Conservation (phyloP, 2,797 vertebrate species). For the Hoplostethus mediterraneus region DNA sequence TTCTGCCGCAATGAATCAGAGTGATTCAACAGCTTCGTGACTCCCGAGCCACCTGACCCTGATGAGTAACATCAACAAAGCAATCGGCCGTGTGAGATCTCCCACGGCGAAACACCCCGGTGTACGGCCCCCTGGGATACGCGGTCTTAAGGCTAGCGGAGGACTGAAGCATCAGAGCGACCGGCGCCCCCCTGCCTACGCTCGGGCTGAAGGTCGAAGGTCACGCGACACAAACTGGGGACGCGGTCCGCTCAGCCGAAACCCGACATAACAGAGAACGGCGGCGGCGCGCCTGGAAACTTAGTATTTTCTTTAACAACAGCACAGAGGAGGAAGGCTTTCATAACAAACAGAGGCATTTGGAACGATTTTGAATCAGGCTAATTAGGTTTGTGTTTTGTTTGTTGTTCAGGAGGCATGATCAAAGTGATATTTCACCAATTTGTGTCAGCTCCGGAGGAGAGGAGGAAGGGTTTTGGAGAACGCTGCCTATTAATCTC, state of each 20-base stretch:
- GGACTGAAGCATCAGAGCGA: slow-evolving; percentile 17
- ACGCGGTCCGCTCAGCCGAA: slow-evolving; percentile 10
- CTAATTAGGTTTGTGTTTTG: slow-evolving; percentile 86
- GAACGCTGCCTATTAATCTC: slow-evolving; percentile 81
- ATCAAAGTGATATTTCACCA: slow-evolving; percentile 86
- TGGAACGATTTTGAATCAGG: slow-evolving; percentile 82
- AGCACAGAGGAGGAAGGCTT: slow-evolving; percentile 56
- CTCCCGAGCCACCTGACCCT: slow-evolving; percentile 39
- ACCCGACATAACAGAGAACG: slow-evolving; percentile 16
- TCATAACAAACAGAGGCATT: slow-evolving; percentile 76
- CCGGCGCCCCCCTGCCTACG: slow-evolving; percentile 10
- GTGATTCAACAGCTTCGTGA: slow-evolving; percentile 13
- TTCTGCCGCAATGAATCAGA: slow-evolving; percentile 29
- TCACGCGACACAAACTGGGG: slow-evolving; percentile 30
- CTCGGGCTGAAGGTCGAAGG: slow-evolving; percentile 60
- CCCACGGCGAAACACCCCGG: slow-evolving; percentile 16
- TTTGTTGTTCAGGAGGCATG: slow-evolving; percentile 83
- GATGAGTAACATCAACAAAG: slow-evolving; percentile 52
- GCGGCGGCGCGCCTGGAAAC: slow-evolving; percentile 45
- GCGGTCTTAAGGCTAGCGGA: slow-evolving; percentile 12
- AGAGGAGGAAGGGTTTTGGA: slow-evolving; percentile 75
- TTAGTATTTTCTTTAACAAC: slow-evolving; percentile 64
- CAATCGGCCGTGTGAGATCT: slow-evolving; percentile 25
- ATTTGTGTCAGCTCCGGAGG: slow-evolving; percentile 81
- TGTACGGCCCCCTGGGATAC: slow-evolving; percentile 16